These are phyloP conservation scores for Eucera pruinosa DNA, from an alignment of 2,888 invertebrate species.

Conservation along the genomic window DNA sequence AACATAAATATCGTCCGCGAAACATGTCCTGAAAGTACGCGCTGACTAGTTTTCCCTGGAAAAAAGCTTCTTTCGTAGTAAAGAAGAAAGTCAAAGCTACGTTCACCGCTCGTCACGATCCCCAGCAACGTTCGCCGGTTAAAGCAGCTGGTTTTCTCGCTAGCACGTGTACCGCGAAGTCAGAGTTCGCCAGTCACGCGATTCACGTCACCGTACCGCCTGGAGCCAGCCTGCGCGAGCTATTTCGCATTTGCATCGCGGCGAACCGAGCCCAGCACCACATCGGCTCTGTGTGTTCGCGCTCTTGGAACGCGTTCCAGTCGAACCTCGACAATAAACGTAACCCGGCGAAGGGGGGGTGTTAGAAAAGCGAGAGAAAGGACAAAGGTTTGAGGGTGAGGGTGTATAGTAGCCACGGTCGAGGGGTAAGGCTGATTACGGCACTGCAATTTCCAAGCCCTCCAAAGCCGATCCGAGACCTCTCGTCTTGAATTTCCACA, in stretches of 20 bases:
- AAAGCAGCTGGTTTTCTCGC: constrained; percentile 34
- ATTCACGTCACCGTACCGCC: constrained; percentile 79
- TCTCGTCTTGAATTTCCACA: constrained; percentile 68
- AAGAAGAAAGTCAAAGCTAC: constrained; percentile 4
- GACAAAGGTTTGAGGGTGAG: not conserved
- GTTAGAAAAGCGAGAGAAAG: not conserved
- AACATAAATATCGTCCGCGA: constrained; percentile 77
- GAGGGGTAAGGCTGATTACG: constrained; percentile 58
- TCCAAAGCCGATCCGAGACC: constrained; percentile 45
- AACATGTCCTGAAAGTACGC: constrained; percentile 54
- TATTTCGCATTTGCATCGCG: constrained; percentile 64
- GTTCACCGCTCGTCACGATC: constrained; percentile 9
- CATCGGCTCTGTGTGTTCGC: too few species aligned
- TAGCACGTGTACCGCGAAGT: constrained; percentile 25
- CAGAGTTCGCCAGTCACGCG: constrained; percentile 76
- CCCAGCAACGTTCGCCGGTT: not conserved
- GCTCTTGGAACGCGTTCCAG: constrained; percentile 46
- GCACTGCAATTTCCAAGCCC: constrained; percentile 55
- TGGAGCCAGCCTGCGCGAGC: constrained; percentile 73
- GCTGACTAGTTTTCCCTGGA: constrained; percentile 33
- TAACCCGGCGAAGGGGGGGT: not conserved
- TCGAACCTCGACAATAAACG: constrained; percentile 37
- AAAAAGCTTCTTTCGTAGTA: constrained; percentile 21
- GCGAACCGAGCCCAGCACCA: constrained; percentile 36
- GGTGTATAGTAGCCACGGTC: not conserved